phyloP scores from a whole-genome alignment of 2,888 invertebrate species.

The Epinotia nisella region DNA sequence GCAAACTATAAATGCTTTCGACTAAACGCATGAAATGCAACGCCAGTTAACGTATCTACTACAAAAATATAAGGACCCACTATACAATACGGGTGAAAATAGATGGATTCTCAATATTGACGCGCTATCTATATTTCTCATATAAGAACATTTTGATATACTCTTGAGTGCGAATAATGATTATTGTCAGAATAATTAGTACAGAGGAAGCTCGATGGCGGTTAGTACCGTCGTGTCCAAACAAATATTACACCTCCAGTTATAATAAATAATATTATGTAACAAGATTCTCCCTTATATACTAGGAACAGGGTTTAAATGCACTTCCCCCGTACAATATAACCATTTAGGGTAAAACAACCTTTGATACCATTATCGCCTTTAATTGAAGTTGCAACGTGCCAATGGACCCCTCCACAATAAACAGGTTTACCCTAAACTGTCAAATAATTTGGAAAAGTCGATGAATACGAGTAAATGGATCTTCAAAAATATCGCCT shows the following conservation, averaged over 20 bases:
- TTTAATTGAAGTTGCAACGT: neutral
- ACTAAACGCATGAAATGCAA: conserved; percentile 29
- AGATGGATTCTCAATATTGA: conserved; percentile 30
- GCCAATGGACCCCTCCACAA: neutral
- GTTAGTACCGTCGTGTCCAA: conserved; percentile 5
- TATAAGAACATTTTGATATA: conserved; percentile 37
- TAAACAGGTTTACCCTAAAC: neutral
- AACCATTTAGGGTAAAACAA: neutral
- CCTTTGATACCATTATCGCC: neutral
- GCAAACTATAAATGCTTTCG: conserved; percentile 37
- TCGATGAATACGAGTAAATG: neutral
- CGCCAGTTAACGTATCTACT: conserved; percentile 13
- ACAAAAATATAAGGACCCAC: conserved; percentile 35
- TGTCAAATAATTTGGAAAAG: neutral
- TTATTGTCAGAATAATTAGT: conserved; percentile 46
- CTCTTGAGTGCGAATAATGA: conserved; percentile 37
- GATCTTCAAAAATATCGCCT: neutral
- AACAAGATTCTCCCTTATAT: conserved; percentile 11
- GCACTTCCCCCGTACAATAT: neutral
- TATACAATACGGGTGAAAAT: conserved; percentile 40
- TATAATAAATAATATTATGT: conserved; percentile 13
- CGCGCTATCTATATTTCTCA: conserved; percentile 21
- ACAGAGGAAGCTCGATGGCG: conserved; percentile 41
- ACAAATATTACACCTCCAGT: conserved; percentile 1
- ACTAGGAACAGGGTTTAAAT: conserved; percentile 14